Evolutionary conservation across 2,113 vertebrate species (phyloP).

Genomic region (Chloroceryle aenea): DNA sequence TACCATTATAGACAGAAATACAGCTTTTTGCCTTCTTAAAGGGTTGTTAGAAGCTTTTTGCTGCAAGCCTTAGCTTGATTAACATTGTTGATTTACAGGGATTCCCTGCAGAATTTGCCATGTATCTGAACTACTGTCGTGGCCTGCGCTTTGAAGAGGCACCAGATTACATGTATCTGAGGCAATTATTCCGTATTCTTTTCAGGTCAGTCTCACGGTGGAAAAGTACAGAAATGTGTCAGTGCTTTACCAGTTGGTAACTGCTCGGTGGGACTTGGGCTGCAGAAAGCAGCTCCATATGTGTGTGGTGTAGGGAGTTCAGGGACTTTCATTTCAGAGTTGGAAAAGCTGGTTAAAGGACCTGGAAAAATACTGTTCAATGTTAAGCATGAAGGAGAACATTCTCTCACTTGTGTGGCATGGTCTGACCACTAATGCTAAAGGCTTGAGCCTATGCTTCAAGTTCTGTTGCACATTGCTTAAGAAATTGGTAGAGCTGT

Average conservation of each 20-base stretch:
- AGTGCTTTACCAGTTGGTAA: background rate
- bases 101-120: constrained; percentile 99
- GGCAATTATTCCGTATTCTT: constrained; percentile 99
- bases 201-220: constrained; percentile 88
- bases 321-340: background rate
- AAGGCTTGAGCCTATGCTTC: background rate
- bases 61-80: constrained; percentile 19
- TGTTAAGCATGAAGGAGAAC: background rate
- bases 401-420: background rate
- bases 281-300: background rate
- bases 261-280: background rate
- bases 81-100: constrained; percentile 80
- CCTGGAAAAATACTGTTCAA: background rate
- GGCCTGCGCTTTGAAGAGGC: constrained; percentile 98
- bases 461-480: background rate
- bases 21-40: background rate
- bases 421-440: background rate
- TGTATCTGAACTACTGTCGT: constrained; percentile 99
- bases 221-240: constrained; percentile 18
- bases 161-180: constrained; percentile 99
- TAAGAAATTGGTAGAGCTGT: background rate
- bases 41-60: background rate
- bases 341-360: background rate
- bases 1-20: background rate
- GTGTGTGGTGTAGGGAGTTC: background rate